Evolutionary conservation across 2,113 vertebrate species (phyloP), one percentile per base, ranked within the genome.

Genomic region (Indicator maculatus): DNA sequence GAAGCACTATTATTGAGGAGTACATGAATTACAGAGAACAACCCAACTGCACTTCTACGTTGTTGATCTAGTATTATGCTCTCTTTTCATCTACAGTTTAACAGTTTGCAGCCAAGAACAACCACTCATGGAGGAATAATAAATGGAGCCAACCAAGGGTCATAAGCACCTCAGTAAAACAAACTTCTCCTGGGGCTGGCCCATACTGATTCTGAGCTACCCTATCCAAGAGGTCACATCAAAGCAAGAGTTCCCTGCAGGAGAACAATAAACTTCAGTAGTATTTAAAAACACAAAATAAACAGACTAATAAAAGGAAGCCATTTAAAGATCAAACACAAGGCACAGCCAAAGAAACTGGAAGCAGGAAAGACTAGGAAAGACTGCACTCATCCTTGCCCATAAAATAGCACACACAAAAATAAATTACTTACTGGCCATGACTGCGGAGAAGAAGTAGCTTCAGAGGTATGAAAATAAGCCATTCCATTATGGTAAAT

Each of bases 401-500:
- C 20, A 50, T 0, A 69, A 21, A 44, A 61, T 53, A 79, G 8
- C 27, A 85, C 24, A 67, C 15, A 81, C 1, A 47, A 63, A 94
- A 90, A 47, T 6, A 12, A 89, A 77, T 64, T 92, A 97, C 98
- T 98, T 97, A 98, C 98, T 93, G 98, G 97, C 98, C 98, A 98
- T n/a, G 97, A 96, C n/a, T 98, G 96, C 30, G 87, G 84, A 91
- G 97, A 91, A 77, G 97, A 95, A 90, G 94, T 83, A 72, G 96
- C 94, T 80, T 97, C 98, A 63, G 98, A 96, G 30, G 96, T 96
- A 89, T 98, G 97, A 97, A 99, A 99, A 93, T 99, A 99, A 89
- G 98, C 98, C 94, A 98, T 97, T 64, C 98, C 99, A 53, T 99
- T 98, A 94, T 98, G 98, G 85, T 98, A 99, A 90, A 98, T 97